Conservation (phyloP, 2,888 invertebrate genomes). For the Noctua comes region DNA sequence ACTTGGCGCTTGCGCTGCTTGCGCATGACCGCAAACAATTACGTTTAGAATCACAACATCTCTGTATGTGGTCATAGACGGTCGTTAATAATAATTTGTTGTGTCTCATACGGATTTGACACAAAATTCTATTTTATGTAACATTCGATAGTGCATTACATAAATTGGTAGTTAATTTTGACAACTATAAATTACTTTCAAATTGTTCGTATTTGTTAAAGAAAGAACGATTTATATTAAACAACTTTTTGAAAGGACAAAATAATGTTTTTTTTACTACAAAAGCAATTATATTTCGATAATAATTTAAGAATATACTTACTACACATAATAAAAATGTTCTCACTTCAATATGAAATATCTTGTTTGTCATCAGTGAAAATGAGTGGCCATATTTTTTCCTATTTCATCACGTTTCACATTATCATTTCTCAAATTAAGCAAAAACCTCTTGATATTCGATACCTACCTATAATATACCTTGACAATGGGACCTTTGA, state of each 20-base stretch:
- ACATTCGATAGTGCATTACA: slow-evolving; percentile 26
- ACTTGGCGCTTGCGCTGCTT: slow-evolving; percentile 37
- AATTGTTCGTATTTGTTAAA: neutral
- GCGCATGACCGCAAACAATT: slow-evolving; percentile 22
- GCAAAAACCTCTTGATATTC: slow-evolving; percentile 30
- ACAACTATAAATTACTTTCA: slow-evolving; percentile 20
- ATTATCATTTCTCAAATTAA: slow-evolving; percentile 11
- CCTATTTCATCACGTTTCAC: slow-evolving; percentile 37
- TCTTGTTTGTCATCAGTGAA: slow-evolving; percentile 13
- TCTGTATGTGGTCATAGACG: slow-evolving; percentile 9
- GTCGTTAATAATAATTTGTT: slow-evolving; percentile 17
- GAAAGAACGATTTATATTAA: neutral
- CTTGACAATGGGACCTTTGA: slow-evolving; percentile 52
- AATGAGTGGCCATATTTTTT: slow-evolving; percentile 19
- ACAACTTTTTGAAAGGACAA: neutral
- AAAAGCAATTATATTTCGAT: neutral
- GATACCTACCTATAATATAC: slow-evolving; percentile 34
- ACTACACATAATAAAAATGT: neutral
- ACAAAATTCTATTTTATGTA: slow-evolving; percentile 17
- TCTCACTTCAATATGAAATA: neutral
- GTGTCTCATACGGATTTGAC: slow-evolving; percentile 11
- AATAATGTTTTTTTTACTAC: neutral
- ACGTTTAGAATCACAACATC: slow-evolving; percentile 23
- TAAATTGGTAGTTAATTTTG: slow-evolving; percentile 15
- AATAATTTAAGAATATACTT: slow-evolving; percentile 1